These are phyloP conservation scores for Hydropsyche betteni DNA, from an alignment of 2,888 invertebrate species.

Conservation along the genomic window DNA sequence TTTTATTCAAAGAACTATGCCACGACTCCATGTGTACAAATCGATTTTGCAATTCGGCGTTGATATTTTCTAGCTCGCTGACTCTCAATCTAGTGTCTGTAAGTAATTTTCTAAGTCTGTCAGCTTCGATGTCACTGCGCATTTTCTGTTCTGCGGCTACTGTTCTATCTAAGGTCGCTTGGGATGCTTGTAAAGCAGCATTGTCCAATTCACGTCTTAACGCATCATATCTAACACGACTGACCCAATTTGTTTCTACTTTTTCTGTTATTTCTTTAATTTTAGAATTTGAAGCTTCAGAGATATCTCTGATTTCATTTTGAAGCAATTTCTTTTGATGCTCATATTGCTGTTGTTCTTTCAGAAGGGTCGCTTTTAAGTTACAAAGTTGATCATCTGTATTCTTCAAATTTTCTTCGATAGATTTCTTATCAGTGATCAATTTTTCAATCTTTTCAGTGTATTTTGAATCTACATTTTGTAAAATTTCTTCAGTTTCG, in stretches of 20 bases:
- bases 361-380: conserved; percentile 53
- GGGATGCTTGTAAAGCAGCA: conserved; percentile 77
- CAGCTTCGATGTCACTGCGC: conserved; percentile 64
- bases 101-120: conserved; percentile 34
- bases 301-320: conserved; percentile 55
- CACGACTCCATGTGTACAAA: conserved; percentile 55
- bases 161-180: conserved; percentile 77
- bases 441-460: conserved; percentile 17
- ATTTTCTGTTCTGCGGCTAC: conserved; percentile 76
- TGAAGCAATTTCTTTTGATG: conserved; percentile 56
- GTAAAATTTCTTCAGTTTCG: conserved; percentile 53
- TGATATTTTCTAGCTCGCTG: conserved; percentile 58
- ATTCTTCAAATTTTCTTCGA: conserved; percentile 20
- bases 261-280: conserved; percentile 52
- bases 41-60: conserved; percentile 58
- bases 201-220: conserved; percentile 76
- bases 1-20: conserved; percentile 46
- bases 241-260: conserved; percentile 55
- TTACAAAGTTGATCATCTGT: conserved; percentile 7
- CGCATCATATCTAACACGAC: conserved; percentile 58
- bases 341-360: conserved; percentile 58
- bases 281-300: conserved; percentile 39
- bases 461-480: background rate
- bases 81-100: conserved; percentile 47
- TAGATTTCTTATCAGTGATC: conserved; percentile 33